These are phyloP conservation scores for Halichoeres trimaculatus DNA, from an alignment of 2,113 vertebrate species.

Conservation along the genomic window DNA sequence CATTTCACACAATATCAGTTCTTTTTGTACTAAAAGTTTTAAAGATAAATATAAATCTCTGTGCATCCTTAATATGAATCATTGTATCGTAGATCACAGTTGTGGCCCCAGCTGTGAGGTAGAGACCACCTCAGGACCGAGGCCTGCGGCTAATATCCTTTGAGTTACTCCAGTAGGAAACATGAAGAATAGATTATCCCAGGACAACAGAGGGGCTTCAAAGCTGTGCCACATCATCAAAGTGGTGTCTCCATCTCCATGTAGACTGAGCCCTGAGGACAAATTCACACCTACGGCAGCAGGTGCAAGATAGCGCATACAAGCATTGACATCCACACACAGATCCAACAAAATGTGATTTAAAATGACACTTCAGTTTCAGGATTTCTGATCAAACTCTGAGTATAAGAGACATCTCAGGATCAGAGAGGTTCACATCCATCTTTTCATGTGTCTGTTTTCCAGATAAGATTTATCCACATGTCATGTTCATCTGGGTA, in stretches of 20 bases:
- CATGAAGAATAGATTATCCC: constrained; percentile 54
- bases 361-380: neutral
- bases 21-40: neutral
- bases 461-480: constrained; percentile 6
- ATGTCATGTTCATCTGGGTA: constrained; percentile 2
- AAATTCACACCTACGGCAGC: constrained; percentile 52
- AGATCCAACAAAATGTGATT: constrained; percentile 16
- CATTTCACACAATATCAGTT: constrained; percentile 6
- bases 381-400: neutral
- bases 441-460: constrained; percentile 9
- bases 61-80: neutral
- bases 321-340: constrained; percentile 16
- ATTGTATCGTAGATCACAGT: neutral
- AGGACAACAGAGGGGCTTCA: constrained; percentile 55
- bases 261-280: constrained; percentile 56
- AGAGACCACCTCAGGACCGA: constrained; percentile 40
- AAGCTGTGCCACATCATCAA: constrained; percentile 74
- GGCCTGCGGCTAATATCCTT: constrained; percentile 60
- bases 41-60: neutral
- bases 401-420: neutral
- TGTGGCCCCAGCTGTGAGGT: constrained; percentile 25
- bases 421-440: constrained; percentile 2
- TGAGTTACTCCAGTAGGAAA: constrained; percentile 57
- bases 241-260: constrained; percentile 57
- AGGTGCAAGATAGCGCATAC: constrained; percentile 37